Evolutionary conservation across 2,888 invertebrate genomes (phyloP).

Genomic region (Epirrhoe tristata): DNA sequence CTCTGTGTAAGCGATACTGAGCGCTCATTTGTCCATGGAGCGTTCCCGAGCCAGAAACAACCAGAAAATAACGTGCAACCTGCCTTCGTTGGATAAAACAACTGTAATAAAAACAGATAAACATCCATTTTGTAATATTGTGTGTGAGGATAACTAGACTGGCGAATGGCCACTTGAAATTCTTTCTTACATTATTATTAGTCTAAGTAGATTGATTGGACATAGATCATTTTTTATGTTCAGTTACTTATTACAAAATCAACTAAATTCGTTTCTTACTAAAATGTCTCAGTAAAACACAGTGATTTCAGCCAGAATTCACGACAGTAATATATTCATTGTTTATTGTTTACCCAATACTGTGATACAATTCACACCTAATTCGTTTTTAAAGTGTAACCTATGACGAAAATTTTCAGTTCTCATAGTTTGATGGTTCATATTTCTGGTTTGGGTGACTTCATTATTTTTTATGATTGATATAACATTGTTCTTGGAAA

Average conservation of each 20-base stretch:
- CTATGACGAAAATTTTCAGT: constrained; percentile 7
- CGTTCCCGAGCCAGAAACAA: too few relatives aligned
- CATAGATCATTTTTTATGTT: too few relatives aligned
- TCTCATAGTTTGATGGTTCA: constrained; percentile 7
- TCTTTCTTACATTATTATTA: too few relatives aligned
- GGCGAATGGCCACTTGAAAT: too few relatives aligned
- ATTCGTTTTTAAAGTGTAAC: constrained; percentile 1
- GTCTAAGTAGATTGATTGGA: too few relatives aligned
- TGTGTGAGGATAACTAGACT: neutral
- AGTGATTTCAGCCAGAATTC: neutral
- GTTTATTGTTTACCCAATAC: constrained; percentile 11
- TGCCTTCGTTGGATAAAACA: too few relatives aligned
- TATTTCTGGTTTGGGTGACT: neutral
- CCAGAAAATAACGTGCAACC: too few relatives aligned
- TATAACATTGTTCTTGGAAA: neutral
- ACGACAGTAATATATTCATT: neutral
- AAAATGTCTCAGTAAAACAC: neutral
- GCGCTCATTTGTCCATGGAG: too few relatives aligned
- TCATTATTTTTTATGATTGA: neutral
- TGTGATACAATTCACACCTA: constrained; percentile 4
- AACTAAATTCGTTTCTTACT: too few relatives aligned
- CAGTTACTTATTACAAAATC: too few relatives aligned
- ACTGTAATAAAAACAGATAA: neutral
- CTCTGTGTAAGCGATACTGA: too few relatives aligned
- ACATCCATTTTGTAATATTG: constrained; percentile 1